Conservation (phyloP, 2,797 vertebrate genomes). For the Emydoidea blandingii region DNA sequence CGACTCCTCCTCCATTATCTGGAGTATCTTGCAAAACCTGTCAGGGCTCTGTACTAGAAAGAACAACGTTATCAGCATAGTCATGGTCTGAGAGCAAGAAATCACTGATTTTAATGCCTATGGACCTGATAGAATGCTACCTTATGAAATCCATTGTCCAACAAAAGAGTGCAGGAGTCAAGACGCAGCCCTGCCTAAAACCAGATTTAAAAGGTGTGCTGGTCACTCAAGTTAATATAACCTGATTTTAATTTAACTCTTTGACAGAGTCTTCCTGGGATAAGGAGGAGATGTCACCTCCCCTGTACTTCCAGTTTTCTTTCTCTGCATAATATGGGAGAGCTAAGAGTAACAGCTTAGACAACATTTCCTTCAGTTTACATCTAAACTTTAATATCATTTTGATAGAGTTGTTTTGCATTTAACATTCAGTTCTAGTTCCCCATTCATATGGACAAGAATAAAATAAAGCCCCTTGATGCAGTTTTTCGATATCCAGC, state of each 20-base stretch:
- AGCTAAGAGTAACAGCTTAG: neutral
- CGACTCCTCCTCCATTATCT: too few relatives aligned
- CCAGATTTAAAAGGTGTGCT: neutral
- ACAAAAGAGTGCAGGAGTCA: too few relatives aligned
- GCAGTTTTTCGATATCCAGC: slow-evolving; percentile 20
- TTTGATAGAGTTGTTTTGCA: neutral
- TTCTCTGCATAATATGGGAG: neutral
- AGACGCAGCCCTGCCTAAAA: too few relatives aligned
- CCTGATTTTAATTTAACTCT: neutral
- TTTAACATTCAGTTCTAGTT: slow-evolving; percentile 3
- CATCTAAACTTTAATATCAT: neutral
- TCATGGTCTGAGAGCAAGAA: too few relatives aligned
- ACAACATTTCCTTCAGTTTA: slow-evolving; percentile 7
- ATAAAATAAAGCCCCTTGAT: neutral
- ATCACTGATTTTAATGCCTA: too few relatives aligned
- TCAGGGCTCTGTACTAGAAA: too few relatives aligned
- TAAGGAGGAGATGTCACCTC: neutral
- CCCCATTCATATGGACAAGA: neutral
- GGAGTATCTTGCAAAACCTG: too few relatives aligned
- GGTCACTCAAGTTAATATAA: neutral
- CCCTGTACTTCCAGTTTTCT: neutral
- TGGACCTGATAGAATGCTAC: too few relatives aligned
- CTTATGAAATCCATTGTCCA: too few relatives aligned
- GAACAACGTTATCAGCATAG: too few relatives aligned
- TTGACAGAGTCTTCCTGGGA: neutral